Base-by-base conservation (phyloP, 2,113 vertebrate genomes). In the Paramisgurnus dabryanus region DNA sequence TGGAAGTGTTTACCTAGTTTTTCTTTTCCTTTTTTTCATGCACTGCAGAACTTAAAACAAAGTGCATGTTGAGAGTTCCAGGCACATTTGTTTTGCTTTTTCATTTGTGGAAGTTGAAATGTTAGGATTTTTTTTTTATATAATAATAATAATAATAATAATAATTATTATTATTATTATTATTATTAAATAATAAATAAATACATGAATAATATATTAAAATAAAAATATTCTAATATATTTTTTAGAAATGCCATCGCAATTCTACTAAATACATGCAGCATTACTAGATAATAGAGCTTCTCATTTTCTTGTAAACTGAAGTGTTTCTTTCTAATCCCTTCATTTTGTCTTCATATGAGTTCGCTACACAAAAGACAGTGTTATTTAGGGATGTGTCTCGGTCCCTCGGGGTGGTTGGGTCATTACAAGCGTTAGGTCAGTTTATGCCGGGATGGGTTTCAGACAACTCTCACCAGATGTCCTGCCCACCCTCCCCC, bases 401-500 rank as follows among this genome's bases (percentile, higher is more conserved):
- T 71, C 40, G 78, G 71, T 85, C 87, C 78, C 79, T 64, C 5
- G 76, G 74, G 86, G 80, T 13, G 12, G 49, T 64, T 67, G 47
- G 18, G 11, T 70, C 6, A 34, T 74, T 49, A 55, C 34, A 45
- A 53, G 67, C 61, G 55, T 43, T 58, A 40, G 68, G 85, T 87
- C 84, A 87, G 80, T 82, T 79, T 71, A 80, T 79, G 80, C 82
- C 82, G 22, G 6, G 70, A 66, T 60, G 82, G 86, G 86, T 85
- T 67, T 85, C 76, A 82, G 86, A 81, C 88, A 78, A 75, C 83
- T 88, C 63, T 82, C 86, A 88, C 88, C 92, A 94, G 92, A 93
- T 93, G 93, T 92, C 91, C 85, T 55, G 76, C 15, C 84, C 76
- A 75, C 82, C 63, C 85, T 88, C 89, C 73, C 86, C 90, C 55